These are phyloP conservation scores for Dione vanillae DNA, from an alignment of 2,888 invertebrate species.

Conservation along the genomic window DNA sequence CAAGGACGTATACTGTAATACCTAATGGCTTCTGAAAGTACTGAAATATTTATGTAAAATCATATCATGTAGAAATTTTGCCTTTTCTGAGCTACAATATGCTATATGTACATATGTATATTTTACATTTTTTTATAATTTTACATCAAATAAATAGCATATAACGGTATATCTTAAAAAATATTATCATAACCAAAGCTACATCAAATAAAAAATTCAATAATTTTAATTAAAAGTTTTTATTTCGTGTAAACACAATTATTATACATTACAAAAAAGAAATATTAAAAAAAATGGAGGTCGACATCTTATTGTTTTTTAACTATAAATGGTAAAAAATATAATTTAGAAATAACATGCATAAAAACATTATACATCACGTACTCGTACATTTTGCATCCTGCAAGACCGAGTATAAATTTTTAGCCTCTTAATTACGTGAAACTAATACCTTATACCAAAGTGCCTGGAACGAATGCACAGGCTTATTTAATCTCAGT, in stretches of 20 bases:
- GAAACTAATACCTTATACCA: constrained; percentile 40
- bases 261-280: too few species aligned
- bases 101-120: too few species aligned
- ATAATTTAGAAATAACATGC: background rate
- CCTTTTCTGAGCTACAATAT: background rate
- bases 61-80: background rate
- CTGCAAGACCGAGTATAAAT: constrained; percentile 14
- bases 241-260: too few species aligned
- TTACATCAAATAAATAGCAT: too few species aligned
- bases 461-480: constrained; percentile 44
- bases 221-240: too few species aligned
- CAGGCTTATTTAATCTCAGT: constrained; percentile 36
- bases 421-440: constrained; percentile 40
- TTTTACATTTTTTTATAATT: too few species aligned
- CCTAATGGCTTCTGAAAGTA: background rate
- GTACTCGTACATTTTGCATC: background rate
- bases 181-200: too few species aligned
- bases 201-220: too few species aligned
- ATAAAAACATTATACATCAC: background rate
- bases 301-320: too few species aligned
- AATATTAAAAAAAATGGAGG: too few species aligned
- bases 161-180: background rate
- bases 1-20: background rate
- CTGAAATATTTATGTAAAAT: background rate
- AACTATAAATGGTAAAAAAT: too few species aligned